Evolutionary conservation across 2,113 vertebrate species (phyloP), one percentile per base, ranked within the genome.

Genomic region (Ailurus styani): DNA sequence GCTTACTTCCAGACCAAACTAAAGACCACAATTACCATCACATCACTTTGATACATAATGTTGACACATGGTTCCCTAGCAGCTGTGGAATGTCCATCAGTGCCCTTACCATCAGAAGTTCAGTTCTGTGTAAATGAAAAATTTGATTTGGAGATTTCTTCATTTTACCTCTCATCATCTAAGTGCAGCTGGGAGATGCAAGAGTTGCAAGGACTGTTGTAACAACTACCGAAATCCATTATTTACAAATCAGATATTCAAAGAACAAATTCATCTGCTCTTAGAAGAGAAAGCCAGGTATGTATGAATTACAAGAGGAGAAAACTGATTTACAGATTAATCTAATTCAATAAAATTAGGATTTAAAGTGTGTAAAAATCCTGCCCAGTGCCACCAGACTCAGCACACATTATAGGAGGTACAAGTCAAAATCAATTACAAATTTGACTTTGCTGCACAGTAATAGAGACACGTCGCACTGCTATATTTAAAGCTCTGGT

Each of bases 31-130:
- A 95, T 96, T 97, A 95, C 93, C 93, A 40, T 98, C 97, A 78
- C 94, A 66, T 97, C 92, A 68, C 95, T 87, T 96, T 17, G 97
- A 97, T 98, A 97, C 98, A 98, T 97, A 95, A 97, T 94, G 96
- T 98, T 98, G 98, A 98, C 97, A 97, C 91, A 57, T 40, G 82
- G 73, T 54, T 98, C 87, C 64, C 1, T 96, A 98, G 97, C 97
- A 98, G 98, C 97, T 98, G 97, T 60, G 96, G 97, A 90, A 95
- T 93, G 97, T 97, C 98, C 90, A 18, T 5, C 54, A 18, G 90
- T 97, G 90, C 90, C 92, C 88, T 96, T 45, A 0, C 64, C 4
- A 40, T 90, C 95, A 77, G 68, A 94, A 93, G 93, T 91, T 96
- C 75, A 17, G 95, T 86, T 98, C 92, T 57, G 78, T 34, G 5